Conservation (phyloP, 1,140 invertebrate genomes). For the Drosophila pseudoananassae region DNA sequence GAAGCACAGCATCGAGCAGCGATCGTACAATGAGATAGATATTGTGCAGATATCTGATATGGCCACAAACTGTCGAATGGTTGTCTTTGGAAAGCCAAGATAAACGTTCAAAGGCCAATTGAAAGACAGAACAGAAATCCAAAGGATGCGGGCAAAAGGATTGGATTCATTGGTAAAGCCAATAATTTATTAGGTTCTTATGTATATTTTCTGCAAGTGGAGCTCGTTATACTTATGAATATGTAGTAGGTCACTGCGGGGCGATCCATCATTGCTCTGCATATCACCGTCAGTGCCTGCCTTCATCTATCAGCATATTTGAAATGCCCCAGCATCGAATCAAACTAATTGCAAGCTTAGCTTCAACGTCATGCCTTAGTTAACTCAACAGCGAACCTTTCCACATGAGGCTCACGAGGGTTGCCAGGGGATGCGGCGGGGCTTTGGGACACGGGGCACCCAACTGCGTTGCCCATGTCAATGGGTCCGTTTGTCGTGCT, state of each 20-base stretch:
- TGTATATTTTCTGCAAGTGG: neutral
- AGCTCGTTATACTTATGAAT: neutral
- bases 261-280: constrained; percentile 41
- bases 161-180: neutral
- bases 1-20: constrained; percentile 55
- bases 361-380: constrained; percentile 55
- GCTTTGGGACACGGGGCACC: constrained; percentile 28
- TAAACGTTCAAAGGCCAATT: constrained; percentile 39
- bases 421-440: neutral
- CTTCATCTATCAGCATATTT: constrained; percentile 52
- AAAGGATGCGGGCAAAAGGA: neutral
- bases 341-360: constrained; percentile 56
- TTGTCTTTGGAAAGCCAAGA: constrained; percentile 37
- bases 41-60: constrained; percentile 55
- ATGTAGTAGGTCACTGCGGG: constrained; percentile 17
- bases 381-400: constrained; percentile 54
- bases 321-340: constrained; percentile 53
- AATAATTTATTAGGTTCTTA: too few relatives aligned
- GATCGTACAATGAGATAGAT: constrained; percentile 59
- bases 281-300: constrained; percentile 18
- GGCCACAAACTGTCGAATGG: constrained; percentile 46
- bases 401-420: constrained; percentile 18
- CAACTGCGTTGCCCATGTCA: constrained; percentile 59
- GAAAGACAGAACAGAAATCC: constrained; percentile 10
- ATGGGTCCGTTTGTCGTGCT: constrained; percentile 54